Conservation (phyloP, 2,888 invertebrate genomes). For the Lithophane semibrunnea region DNA sequence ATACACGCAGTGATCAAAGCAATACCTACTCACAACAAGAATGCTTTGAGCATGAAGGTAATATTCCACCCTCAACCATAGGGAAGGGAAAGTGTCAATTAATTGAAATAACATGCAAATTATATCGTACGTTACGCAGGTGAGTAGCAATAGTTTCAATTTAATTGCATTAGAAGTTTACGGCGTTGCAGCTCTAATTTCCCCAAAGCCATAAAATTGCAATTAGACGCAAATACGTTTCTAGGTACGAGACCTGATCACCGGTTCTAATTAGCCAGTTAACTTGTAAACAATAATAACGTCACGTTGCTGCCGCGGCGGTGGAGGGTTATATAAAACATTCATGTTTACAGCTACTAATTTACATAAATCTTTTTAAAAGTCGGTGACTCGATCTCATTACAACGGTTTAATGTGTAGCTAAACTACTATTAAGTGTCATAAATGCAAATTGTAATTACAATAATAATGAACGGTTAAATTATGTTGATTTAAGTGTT, state of each 20-base stretch:
- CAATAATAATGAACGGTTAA: slow-evolving; percentile 5
- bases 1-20: slow-evolving; percentile 25
- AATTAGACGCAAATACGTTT: slow-evolving; percentile 57
- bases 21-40: slow-evolving; percentile 21
- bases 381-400: slow-evolving; percentile 40
- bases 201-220: slow-evolving; percentile 64
- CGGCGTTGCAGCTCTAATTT: slow-evolving; percentile 58
- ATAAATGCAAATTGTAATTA: slow-evolving; percentile 38
- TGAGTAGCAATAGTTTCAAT: slow-evolving; percentile 45
- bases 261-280: slow-evolving; percentile 53
- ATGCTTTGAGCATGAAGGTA: slow-evolving; percentile 28
- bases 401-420: slow-evolving; percentile 24
- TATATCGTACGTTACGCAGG: slow-evolving; percentile 28
- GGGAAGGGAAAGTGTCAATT: slow-evolving; percentile 27
- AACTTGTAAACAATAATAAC: slow-evolving; percentile 58
- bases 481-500: slow-evolving; percentile 12
- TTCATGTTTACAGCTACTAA: slow-evolving; percentile 56
- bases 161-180: slow-evolving; percentile 60
- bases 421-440: slow-evolving; percentile 15
- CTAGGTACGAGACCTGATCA: slow-evolving; percentile 48
- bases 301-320: slow-evolving; percentile 4
- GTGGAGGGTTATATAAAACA: slow-evolving; percentile 47
- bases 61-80: slow-evolving; percentile 7
- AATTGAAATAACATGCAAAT: slow-evolving; percentile 49
- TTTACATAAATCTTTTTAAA: slow-evolving; percentile 61